Evolutionary conservation across 2,113 vertebrate genomes (phyloP).

Genomic region (Pachypanchax playfairii): DNA sequence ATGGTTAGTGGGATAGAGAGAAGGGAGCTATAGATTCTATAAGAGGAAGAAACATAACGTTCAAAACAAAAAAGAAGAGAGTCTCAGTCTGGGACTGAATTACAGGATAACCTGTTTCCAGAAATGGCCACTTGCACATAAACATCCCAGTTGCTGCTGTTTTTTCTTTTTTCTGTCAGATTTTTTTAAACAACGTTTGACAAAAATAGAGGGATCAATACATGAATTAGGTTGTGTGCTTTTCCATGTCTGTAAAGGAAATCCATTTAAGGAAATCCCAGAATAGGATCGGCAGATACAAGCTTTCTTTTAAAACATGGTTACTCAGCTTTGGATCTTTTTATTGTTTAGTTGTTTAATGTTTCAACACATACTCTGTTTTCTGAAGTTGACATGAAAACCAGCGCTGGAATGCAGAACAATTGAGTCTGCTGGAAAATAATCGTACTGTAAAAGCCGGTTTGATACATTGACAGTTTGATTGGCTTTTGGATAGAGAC

Average conservation of each 20-base stretch:
- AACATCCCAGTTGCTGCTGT: not conserved
- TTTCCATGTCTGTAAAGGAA: not conserved
- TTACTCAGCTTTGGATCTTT: not conserved
- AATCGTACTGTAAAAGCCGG: slow-evolving; percentile 8
- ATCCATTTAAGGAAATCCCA: no score
- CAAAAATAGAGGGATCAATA: not conserved
- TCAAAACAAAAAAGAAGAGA: not conserved
- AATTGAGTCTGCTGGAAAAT: slow-evolving; percentile 9
- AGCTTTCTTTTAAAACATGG: slow-evolving; percentile 23
- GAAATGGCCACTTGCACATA: not conserved
- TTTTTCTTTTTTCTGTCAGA: not conserved
- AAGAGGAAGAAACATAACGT: not conserved
- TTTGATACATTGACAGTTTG: slow-evolving; percentile 29
- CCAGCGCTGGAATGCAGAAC: not conserved
- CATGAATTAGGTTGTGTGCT: not conserved
- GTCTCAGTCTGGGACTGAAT: slow-evolving; percentile 7
- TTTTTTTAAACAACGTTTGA: not conserved
- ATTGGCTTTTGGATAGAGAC: slow-evolving; percentile 28
- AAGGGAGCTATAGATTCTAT: slow-evolving; percentile 20
- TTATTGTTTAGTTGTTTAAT: not conserved
- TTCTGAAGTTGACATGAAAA: slow-evolving; percentile 1
- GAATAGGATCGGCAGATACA: slow-evolving; percentile 7
- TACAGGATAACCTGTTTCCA: slow-evolving; percentile 2
- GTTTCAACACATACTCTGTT: not conserved
- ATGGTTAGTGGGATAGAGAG: slow-evolving; percentile 17